Evolutionary conservation across 2,888 invertebrate genomes (phyloP), one percentile per base, ranked within the genome.

Genomic region (Bembecia ichneumoniformis): DNA sequence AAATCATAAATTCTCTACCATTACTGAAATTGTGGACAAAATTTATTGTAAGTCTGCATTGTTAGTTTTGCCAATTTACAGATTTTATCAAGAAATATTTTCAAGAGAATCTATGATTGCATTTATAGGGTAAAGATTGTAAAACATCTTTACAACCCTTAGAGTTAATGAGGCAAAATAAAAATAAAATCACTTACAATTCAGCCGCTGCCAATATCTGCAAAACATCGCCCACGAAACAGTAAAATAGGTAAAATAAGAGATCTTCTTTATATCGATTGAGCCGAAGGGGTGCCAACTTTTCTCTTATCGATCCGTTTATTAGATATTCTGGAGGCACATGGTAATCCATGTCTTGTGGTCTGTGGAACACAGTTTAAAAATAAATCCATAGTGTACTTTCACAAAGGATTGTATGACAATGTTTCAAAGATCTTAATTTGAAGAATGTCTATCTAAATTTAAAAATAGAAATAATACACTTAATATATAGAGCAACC

Each of bases 311-410:
- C 74, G 95, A 93, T 66, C 95, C 93, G 82, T 99, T 99, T 77
- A 99, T 98, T 84, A 99, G 91, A 90, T 99, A 99, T 89, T 99
- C 99, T 58, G 96, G 95, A 74, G 98, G 98, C 83, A 98, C 98
- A 78, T 96, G 96, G 88, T 94, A 98, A 89, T 98, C 98, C 83
- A 99, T 96, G 86, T 99, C 99, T 88, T 99, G 98, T 67, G 98
- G 97, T 88, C 99, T 92, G 76, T 9, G 79, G 75, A 48, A 14
- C 15, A 51, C 49, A 49, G 9, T 28, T 28, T 28, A 9, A 28
- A 36, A 44, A 46, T 11, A 11, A 17, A 13, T 43, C 7, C 10
- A n/a, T n/a, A n/a, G n/a, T n/a, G n/a, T n/a, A n/a, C n/a, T n/a
- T n/a, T n/a, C n/a, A n/a, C n/a, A n/a, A n/a, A n/a, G n/a, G n/a